Base-by-base conservation (phyloP, 2,113 vertebrate species). In the Cryptotis parvus region DNA sequence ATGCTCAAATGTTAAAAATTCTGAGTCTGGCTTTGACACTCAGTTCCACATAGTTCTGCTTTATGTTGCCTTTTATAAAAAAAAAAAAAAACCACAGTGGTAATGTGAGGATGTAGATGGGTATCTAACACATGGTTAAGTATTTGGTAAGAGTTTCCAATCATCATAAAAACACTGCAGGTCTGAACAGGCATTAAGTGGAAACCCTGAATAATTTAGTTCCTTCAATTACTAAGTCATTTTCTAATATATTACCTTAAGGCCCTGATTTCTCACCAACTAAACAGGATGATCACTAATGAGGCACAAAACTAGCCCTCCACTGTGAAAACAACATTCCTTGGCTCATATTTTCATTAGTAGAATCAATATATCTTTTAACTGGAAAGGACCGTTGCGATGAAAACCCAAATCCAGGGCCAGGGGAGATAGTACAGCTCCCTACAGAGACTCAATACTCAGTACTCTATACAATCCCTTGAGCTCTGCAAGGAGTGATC, bases 141-240 rank as follows among this genome's bases (percentile, higher is more conserved):
- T 41, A 86, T 37, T 84, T 65, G 5, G 74, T 37, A 89, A 86
- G 37, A 81, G 15, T 55, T 82, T 84, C 35, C 55, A 70, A 74
- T 80, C 29, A 83, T 80, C 65, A 66, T 84, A 91, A 68, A 35
- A 92, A 81, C 33, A 94, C 20, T 70, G 12, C 11, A 92, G 37
- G 33, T 88, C 45, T 94, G 8, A 93, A 92, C 4, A 78, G 69
- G 31, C 45, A 52, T 58, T n/a, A 37, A 80, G 26, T 72, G n/a
- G 35, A 86, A 90, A 69, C 41, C 70, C 88, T 82, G 91, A 89
- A 87, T 81, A 93, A 93, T 87, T 91, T n/a, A 94, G 68, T 66
- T 72, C 29, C n/a, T 91, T 94, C 49, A 63, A 81, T 74, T 52
- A 91, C 55, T 90, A 70, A 86, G 35, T 89, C 68, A 82, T 43